Evolutionary conservation across 2,113 vertebrate genomes (phyloP).

Genomic region (Stigmatopora nigra): DNA sequence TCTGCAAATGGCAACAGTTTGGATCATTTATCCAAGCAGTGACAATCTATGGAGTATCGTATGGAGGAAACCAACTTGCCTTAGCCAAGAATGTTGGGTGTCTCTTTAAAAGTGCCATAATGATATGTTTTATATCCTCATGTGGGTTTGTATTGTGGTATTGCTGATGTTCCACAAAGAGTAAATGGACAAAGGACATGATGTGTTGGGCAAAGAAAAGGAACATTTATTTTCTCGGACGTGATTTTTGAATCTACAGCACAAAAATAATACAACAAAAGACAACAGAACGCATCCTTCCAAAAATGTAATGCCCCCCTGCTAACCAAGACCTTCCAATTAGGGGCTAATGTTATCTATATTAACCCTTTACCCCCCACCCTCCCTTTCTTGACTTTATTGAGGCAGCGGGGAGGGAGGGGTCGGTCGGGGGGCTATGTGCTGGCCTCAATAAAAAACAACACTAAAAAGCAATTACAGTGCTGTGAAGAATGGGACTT

Average conservation of each 20-base stretch:
- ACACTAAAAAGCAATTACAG: slow-evolving; percentile 75
- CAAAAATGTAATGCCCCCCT: slow-evolving; percentile 25
- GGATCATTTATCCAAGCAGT: slow-evolving; percentile 61
- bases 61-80: slow-evolving; percentile 62
- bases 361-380: slow-evolving; percentile 64
- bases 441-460: slow-evolving; percentile 71
- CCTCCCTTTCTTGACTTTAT: slow-evolving; percentile 48
- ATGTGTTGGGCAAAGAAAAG: background rate
- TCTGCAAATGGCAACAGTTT: slow-evolving; percentile 63
- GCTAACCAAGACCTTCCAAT: slow-evolving; percentile 53
- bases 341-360: slow-evolving; percentile 66
- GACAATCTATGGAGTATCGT: slow-evolving; percentile 66
- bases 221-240: background rate
- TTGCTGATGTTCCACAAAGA: slow-evolving; percentile 66
- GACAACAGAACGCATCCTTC: background rate
- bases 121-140: slow-evolving; percentile 67
- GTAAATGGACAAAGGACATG: slow-evolving; percentile 48
- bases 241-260: background rate
- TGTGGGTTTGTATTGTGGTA: slow-evolving; percentile 62
- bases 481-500: slow-evolving; percentile 70
- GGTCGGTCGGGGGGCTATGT: slow-evolving; percentile 15
- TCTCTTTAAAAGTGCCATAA: slow-evolving; percentile 67
- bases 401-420: slow-evolving; percentile 53
- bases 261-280: background rate
- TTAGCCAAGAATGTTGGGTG: slow-evolving; percentile 64